A percentile compares a stretch with the other conserved stretches of the same genome.
These are phyloP conservation scores for Forbesichthys agassizii DNA, from an alignment of 2,113 vertebrate genomes.

Conservation along the genomic window DNA sequence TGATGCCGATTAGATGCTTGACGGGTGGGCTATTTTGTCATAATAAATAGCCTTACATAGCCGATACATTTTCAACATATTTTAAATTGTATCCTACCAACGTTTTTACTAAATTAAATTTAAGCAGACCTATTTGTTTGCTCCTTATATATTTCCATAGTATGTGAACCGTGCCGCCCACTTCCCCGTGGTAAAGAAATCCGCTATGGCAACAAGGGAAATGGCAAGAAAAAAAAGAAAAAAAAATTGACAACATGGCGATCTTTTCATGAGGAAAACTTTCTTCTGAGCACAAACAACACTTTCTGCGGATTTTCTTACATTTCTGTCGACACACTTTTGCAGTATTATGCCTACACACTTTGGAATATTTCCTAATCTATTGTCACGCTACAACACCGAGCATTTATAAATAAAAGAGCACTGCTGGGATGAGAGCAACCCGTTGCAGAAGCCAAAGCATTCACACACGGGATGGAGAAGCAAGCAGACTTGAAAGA, in stretches of 20 bases:
- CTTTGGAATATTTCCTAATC: neutral
- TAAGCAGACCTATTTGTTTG: too few species aligned
- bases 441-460: constrained; percentile 46
- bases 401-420: constrained; percentile 19
- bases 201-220: constrained; percentile 60
- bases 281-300: constrained; percentile 39
- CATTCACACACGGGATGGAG: constrained; percentile 75
- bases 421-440: constrained; percentile 75
- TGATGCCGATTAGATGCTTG: too few species aligned
- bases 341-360: neutral
- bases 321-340: constrained; percentile 15
- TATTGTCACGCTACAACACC: constrained; percentile 7
- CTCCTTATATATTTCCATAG: neutral
- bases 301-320: neutral
- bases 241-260: constrained; percentile 82
- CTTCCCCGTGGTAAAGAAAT: constrained; percentile 32
- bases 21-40: too few species aligned
- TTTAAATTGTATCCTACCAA: too few species aligned
- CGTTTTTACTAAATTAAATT: too few species aligned
- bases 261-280: constrained; percentile 75
- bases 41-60: too few species aligned
- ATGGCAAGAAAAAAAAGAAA: constrained; percentile 57
- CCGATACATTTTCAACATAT: too few species aligned
- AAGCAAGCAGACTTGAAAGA: constrained; percentile 72
- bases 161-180: constrained; percentile 29